phyloP scores from a whole-genome alignment of 37 sponge, comb jelly and placozoan genomes.

The Oscarella lobularis region DNA sequence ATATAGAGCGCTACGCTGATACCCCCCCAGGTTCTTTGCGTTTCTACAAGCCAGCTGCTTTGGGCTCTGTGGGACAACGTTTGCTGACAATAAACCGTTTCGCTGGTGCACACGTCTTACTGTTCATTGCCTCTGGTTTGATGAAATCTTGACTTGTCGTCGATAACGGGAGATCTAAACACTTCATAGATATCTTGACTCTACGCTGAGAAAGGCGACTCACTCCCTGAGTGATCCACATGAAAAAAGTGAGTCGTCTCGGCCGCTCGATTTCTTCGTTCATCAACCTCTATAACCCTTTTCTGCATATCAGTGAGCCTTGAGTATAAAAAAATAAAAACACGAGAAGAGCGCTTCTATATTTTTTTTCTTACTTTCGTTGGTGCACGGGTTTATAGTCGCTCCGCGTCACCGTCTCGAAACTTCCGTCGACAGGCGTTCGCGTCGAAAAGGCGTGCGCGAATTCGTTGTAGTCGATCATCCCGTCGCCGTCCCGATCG shows the following conservation, averaged over 20 bases:
- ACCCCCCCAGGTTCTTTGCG: no score
- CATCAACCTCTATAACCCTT: neutral
- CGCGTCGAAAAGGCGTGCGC: neutral
- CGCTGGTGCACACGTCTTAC: neutral
- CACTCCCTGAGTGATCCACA: neutral
- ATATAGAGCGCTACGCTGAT: no score
- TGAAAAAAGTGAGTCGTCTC: neutral
- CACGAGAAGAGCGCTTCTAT: neutral
- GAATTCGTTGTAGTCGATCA: conserved; percentile 40
- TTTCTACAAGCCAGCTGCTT: no score
- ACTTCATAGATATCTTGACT: no score
- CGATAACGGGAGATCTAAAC: neutral
- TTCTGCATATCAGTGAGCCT: neutral
- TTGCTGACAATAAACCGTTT: no score
- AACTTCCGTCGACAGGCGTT: neutral
- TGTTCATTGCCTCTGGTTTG: neutral
- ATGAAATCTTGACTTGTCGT: neutral
- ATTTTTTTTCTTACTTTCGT: neutral
- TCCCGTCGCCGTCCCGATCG: conserved; percentile 17
- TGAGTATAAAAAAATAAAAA: no score
- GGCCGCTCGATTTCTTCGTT: neutral
- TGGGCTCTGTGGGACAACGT: no score
- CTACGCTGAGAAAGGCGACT: no score
- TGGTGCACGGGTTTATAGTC: neutral
- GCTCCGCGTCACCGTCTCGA: neutral